Base-by-base conservation (phyloP, 64 coral and sea anemone species). In the Cladopsammia gracilis region DNA sequence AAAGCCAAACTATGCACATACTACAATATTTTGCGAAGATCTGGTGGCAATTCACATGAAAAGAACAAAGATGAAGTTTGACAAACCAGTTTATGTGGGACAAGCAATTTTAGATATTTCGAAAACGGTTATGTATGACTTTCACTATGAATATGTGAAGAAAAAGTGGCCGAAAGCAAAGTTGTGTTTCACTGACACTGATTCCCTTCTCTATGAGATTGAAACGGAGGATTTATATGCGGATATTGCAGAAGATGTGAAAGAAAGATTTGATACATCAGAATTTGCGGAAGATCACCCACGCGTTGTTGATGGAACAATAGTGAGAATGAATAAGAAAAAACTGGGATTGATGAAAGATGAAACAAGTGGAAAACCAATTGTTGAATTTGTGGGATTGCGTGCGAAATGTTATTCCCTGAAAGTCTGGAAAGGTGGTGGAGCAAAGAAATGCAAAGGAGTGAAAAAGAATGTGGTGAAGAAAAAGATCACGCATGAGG, bases 91-190 rank as follows among this genome's bases (percentile, higher is more conserved):
- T 43, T 90, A 90, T 58, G 5, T 80, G 0, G 89, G 89, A 5
- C 48, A 80, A 46, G 26, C 58, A 9, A 90, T 82, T 19, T 22
- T 90, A 3, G 89, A 90, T 54, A 10, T 90, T 44, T 26, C 1
- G 26, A 90, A 90, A 60, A 81, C 25, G 2, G 57, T 65, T n/a
- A 82, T 70, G 64, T 90, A 81, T 81, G 75, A 82, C 25, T 90
- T 90, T 68, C 89, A 91, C 22, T 82, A 81, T 4, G 22, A 82
- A 42, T 91, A 78, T 24, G 64, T 89, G 0, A 77, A 78, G 24
- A 42, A 42, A 19, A 89, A 89, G 13, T 78, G 62, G 64, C 22
- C 50, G 15, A 67, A 62, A 5, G 87, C 87, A 0, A 20, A 66
- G 12, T 20, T 89, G 2, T 65, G 77, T 18, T 89, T 89, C 48